These are phyloP conservation scores for Poeciliopsis turrubarensis DNA, from an alignment of 2,113 vertebrate species.

Conservation along the genomic window DNA sequence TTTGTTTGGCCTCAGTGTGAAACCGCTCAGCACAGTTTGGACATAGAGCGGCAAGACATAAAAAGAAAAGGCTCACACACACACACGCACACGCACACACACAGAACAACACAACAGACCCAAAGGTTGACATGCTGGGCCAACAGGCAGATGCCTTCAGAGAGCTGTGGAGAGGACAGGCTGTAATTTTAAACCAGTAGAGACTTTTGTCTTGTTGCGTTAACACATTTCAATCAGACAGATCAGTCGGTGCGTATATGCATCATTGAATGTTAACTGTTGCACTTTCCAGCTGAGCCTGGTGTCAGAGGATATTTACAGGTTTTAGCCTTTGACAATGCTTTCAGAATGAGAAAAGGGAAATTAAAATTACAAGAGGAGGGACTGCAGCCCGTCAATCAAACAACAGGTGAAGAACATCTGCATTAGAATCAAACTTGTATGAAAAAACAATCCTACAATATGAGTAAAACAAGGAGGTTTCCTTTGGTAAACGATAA, in stretches of 20 bases:
- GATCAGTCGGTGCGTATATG: neutral
- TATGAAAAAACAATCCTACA: constrained; percentile 8
- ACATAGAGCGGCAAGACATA: neutral
- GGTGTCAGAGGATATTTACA: constrained; percentile 43
- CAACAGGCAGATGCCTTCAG: constrained; percentile 23
- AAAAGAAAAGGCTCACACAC: constrained; percentile 9
- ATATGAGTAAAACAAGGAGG: constrained; percentile 5
- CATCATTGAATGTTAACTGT: constrained; percentile 15
- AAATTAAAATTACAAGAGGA: constrained; percentile 47
- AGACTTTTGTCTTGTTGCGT: constrained; percentile 11
- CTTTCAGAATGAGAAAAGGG: constrained; percentile 42
- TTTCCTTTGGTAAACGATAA: constrained; percentile 4
- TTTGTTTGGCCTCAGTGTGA: neutral
- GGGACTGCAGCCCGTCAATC: constrained; percentile 51
- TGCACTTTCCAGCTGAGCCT: constrained; percentile 13
- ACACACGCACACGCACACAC: neutral
- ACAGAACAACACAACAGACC: constrained; percentile 4
- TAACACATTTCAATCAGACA: constrained; percentile 16
- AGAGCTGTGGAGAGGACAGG: constrained; percentile 3
- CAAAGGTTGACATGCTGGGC: constrained; percentile 12
- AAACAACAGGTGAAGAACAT: constrained; percentile 59
- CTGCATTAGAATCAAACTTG: constrained; percentile 51
- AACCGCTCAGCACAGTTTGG: neutral
- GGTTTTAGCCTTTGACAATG: constrained; percentile 33
- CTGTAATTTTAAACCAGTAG: constrained; percentile 23